These are phyloP conservation scores for Cyphomyrmex costatus DNA, from an alignment of 1,140 invertebrate species.

Conservation along the genomic window DNA sequence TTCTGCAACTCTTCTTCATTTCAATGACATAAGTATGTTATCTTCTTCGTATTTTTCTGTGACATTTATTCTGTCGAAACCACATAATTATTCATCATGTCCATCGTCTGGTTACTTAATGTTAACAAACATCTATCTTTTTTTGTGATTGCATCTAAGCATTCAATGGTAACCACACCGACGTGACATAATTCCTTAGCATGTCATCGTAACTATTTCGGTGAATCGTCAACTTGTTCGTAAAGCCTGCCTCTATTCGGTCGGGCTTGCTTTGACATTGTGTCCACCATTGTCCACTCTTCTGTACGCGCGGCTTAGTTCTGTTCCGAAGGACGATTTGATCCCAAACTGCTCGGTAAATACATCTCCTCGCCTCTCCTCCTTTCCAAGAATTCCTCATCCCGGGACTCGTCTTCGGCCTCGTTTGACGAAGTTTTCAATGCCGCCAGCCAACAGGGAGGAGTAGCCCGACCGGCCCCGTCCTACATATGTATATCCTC, in stretches of 20 bases:
- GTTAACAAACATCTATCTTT: constrained; percentile 19
- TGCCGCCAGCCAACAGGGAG: constrained; percentile 26
- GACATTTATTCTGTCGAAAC: neutral
- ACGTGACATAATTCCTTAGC: neutral
- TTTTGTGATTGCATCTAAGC: neutral
- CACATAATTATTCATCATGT: neutral
- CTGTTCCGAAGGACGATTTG: constrained; percentile 34
- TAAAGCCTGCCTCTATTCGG: constrained; percentile 1
- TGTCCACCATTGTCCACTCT: constrained; percentile 40
- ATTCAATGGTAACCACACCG: neutral
- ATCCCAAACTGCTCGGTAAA: constrained; percentile 55
- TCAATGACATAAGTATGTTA: no score
- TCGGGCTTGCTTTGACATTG: constrained; percentile 39
- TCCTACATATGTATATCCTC: neutral
- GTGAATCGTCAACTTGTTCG: constrained; percentile 34
- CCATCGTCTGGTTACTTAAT: neutral
- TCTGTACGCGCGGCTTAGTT: constrained; percentile 23
- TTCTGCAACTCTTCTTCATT: no score
- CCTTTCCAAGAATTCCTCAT: constrained; percentile 40
- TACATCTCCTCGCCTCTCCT: constrained; percentile 27
- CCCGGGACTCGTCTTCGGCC: constrained; percentile 26
- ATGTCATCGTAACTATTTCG: constrained; percentile 22
- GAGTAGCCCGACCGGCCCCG: neutral
- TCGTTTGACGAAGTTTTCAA: constrained; percentile 69
- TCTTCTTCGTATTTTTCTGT: neutral